phyloP scores from a whole-genome alignment of 2,113 vertebrate species.

The Pollimyrus isidori region DNA sequence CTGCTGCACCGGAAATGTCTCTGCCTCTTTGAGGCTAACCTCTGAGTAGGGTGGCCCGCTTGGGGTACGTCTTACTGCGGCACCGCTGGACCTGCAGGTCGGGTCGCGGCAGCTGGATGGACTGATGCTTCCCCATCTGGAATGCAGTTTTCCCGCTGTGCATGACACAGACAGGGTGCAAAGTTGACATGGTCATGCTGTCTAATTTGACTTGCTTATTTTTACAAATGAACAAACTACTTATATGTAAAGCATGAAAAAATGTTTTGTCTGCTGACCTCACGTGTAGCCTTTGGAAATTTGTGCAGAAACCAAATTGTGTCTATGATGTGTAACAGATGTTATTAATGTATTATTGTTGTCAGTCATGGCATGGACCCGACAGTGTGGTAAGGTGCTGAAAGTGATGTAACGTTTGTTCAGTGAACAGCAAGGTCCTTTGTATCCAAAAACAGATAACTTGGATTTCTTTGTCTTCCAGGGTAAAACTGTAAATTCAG shows the following conservation, averaged over 20 bases:
- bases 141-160: conserved; percentile 67
- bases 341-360: neutral
- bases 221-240: neutral
- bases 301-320: neutral
- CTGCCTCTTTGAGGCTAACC: conserved; percentile 50
- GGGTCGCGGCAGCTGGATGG: conserved; percentile 67
- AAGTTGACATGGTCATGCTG: neutral
- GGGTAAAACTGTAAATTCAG: neutral
- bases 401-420: neutral
- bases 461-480: neutral
- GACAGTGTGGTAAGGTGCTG: neutral
- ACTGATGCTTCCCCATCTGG: conserved; percentile 69
- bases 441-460: neutral
- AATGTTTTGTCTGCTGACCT: neutral
- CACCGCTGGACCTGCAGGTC: conserved; percentile 69
- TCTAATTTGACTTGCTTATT: neutral
- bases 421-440: neutral
- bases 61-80: conserved; percentile 80
- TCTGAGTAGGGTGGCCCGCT: conserved; percentile 54
- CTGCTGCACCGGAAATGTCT: neutral
- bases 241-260: neutral
- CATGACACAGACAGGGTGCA: conserved; percentile 33
- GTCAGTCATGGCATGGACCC: neutral
- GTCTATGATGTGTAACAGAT: neutral
- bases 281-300: neutral